Conservation (phyloP, 2,113 vertebrate species). For the Mesembrinibis cayennensis region DNA sequence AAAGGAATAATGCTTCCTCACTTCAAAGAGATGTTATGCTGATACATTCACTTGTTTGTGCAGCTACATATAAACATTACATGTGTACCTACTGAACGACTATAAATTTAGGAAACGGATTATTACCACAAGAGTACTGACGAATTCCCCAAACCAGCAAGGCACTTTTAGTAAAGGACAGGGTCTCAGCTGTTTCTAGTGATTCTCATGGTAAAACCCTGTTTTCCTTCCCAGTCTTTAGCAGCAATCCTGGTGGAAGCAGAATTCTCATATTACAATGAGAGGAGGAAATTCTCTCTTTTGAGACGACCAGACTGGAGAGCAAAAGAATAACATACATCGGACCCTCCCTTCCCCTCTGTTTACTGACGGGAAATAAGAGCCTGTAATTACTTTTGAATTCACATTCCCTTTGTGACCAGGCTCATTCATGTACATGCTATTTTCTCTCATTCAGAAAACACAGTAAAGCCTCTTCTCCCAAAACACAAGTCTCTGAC, state of each 20-base stretch:
- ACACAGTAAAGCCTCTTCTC: neutral
- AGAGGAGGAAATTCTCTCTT: neutral
- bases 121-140: neutral
- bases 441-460: constrained; percentile 30
- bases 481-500: neutral
- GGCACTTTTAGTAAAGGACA: neutral
- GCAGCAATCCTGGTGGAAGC: neutral
- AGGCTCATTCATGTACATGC: neutral
- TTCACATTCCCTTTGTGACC: neutral
- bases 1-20: neutral
- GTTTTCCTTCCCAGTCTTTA: neutral
- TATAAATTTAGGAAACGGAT: neutral
- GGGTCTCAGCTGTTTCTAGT: neutral
- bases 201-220: neutral
- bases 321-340: neutral
- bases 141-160: neutral
- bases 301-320: neutral
- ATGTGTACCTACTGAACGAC: neutral
- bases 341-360: neutral
- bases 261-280: neutral
- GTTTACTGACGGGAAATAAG: neutral
- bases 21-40: neutral
- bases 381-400: neutral
- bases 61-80: neutral
- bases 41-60: neutral